Percentiles rank a stretch among this genome's conserved stretches.
phyloP scores from a whole-genome alignment of 2,888 invertebrate genomes.

The Incurvaria masculella region DNA sequence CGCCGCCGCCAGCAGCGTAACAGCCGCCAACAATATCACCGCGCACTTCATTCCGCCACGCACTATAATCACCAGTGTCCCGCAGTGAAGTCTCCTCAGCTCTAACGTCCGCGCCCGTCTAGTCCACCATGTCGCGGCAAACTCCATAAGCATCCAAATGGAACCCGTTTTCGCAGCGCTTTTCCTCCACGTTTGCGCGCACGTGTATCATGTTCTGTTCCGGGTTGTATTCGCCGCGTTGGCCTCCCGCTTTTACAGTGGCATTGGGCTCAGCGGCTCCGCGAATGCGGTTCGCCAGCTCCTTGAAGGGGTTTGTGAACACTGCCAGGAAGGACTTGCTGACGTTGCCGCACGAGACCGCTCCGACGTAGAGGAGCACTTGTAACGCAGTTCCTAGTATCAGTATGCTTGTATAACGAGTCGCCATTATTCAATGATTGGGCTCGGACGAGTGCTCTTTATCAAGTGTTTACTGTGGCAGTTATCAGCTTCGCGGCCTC shows the following conservation, averaged over 20 bases:
- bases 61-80: constrained; percentile 27
- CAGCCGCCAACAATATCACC: constrained; percentile 21
- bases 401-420: constrained; percentile 32
- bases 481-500: constrained; percentile 5
- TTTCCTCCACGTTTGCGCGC: constrained; percentile 25
- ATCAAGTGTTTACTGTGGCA: neutral
- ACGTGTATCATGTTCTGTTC: constrained; percentile 32
- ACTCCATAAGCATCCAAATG: neutral
- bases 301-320: constrained; percentile 38
- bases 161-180: neutral
- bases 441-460: neutral
- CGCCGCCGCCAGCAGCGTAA: constrained; percentile 19
- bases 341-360: constrained; percentile 23
- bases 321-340: constrained; percentile 23
- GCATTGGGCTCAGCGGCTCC: constrained; percentile 12
- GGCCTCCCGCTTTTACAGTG: constrained; percentile 1
- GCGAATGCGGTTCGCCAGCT: constrained; percentile 22
- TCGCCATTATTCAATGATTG: constrained; percentile 31
- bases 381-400: constrained; percentile 30
- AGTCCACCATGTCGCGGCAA: constrained; percentile 5
- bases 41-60: constrained; percentile 26
- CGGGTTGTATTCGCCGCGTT: neutral
- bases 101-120: neutral
- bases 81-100: constrained; percentile 24
- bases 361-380: constrained; percentile 24